These are phyloP conservation scores for Aegithalos caudatus DNA, from an alignment of 2,113 vertebrate species.

Conservation along the genomic window DNA sequence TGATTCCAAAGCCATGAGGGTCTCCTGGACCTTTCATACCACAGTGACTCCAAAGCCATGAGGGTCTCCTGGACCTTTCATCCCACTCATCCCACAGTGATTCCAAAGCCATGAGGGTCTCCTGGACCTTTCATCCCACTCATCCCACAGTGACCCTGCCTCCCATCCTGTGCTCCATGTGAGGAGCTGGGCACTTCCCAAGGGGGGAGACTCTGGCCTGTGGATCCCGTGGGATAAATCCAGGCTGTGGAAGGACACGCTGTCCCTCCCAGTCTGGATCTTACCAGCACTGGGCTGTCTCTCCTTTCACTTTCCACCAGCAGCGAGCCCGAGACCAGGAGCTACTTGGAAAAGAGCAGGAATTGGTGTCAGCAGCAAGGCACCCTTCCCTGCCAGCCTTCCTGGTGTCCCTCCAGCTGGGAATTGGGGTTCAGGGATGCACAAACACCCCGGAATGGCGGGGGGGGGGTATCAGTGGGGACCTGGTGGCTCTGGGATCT, in stretches of 20 bases:
- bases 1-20: accelerated
- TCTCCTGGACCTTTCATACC: background rate
- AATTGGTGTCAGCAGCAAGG: background rate
- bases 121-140: background rate
- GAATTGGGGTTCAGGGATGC: accelerated
- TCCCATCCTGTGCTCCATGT: background rate
- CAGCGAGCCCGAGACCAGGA: slow-evolving; percentile 38
- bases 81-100: background rate
- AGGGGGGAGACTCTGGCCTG: background rate
- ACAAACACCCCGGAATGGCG: accelerated
- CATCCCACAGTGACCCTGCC: background rate
- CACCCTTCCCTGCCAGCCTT: background rate
- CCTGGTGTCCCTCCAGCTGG: accelerated
- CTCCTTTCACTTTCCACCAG: slow-evolving; percentile 52
- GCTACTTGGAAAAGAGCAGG: background rate
- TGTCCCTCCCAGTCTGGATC: background rate
- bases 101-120: accelerated
- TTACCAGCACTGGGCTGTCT: slow-evolving; percentile 42
- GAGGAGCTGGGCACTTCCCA: accelerated
- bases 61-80: background rate
- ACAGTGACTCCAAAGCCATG: accelerated
- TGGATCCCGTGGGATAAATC: background rate
- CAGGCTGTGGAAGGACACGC: background rate
- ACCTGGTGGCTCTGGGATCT: background rate
- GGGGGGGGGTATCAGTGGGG: too few species aligned